Evolutionary conservation across 2,113 vertebrate species (phyloP).

Genomic region (Stercorarius parasiticus): DNA sequence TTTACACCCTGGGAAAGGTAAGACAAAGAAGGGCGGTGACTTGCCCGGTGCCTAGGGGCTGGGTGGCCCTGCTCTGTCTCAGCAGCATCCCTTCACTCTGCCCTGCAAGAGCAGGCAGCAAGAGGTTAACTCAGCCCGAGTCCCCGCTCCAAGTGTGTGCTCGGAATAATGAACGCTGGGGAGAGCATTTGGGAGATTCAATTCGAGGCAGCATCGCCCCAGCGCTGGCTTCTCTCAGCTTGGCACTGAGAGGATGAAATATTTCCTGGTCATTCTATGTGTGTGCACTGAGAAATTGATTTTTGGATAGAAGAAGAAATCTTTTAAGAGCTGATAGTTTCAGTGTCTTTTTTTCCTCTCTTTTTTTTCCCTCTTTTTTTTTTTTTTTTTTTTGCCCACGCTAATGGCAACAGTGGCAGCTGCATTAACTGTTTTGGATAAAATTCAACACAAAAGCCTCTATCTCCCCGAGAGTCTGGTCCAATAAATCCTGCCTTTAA

Average conservation of each 20-base stretch:
- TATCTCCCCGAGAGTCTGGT: neutral
- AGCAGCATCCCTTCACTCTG: neutral
- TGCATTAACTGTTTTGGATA: conserved; percentile 49
- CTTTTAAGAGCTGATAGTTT: neutral
- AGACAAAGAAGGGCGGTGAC: neutral
- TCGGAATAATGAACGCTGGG: neutral
- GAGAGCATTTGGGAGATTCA: neutral
- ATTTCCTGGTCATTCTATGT: neutral
- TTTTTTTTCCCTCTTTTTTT: too few relatives aligned
- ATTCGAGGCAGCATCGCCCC: neutral
- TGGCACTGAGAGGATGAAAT: neutral
- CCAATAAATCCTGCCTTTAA: conserved; percentile 43
- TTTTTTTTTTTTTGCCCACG: neutral
- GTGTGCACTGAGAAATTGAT: neutral
- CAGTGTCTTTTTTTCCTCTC: neutral
- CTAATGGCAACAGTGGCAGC: conserved; percentile 30
- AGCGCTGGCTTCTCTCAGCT: neutral
- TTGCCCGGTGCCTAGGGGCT: neutral
- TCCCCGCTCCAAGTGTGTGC: neutral
- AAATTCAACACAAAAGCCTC: conserved; percentile 54
- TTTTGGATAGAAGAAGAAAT: neutral
- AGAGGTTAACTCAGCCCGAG: conserved; percentile 7
- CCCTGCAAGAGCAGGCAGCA: neutral
- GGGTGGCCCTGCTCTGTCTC: neutral
- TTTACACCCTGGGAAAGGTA: neutral